phyloP scores from a whole-genome alignment of 2,888 invertebrate genomes.

The Erpobdella octoculata region DNA sequence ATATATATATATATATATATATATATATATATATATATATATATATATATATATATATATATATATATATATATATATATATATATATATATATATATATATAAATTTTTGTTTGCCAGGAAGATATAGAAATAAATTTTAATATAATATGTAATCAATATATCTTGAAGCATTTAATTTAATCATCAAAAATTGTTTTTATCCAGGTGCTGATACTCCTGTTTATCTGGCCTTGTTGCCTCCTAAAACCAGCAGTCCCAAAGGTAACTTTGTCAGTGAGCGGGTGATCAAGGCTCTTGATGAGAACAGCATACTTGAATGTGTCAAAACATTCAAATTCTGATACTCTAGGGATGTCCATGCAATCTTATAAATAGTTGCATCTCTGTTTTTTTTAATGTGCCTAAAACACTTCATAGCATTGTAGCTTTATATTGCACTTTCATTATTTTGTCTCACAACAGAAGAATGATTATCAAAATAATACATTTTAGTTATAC shows the following conservation, averaged over 20 bases:
- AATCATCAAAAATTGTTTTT: not conserved
- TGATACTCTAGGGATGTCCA: too few relatives aligned
- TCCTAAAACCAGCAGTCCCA: constrained; percentile 34
- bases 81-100: not conserved
- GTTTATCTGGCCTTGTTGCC: constrained; percentile 40
- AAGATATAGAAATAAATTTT: not conserved
- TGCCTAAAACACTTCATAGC: too few relatives aligned
- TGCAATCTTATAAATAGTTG: too few relatives aligned
- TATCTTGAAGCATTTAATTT: not conserved
- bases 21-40: not conserved
- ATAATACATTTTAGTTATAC: too few relatives aligned
- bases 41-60: not conserved
- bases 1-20: not conserved
- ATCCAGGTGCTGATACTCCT: constrained; percentile 41
- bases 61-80: not conserved
- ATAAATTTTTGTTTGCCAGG: not conserved
- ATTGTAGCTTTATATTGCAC: too few relatives aligned
- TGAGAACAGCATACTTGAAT: not conserved
- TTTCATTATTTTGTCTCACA: too few relatives aligned
- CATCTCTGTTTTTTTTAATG: too few relatives aligned
- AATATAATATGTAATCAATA: not conserved
- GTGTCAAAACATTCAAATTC: too few relatives aligned
- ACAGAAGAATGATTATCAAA: too few relatives aligned
- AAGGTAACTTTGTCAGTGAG: constrained; percentile 37
- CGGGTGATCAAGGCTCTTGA: constrained; percentile 1